Evolutionary conservation across 2,888 invertebrate genomes (phyloP).

Genomic region (Salticus scenicus): DNA sequence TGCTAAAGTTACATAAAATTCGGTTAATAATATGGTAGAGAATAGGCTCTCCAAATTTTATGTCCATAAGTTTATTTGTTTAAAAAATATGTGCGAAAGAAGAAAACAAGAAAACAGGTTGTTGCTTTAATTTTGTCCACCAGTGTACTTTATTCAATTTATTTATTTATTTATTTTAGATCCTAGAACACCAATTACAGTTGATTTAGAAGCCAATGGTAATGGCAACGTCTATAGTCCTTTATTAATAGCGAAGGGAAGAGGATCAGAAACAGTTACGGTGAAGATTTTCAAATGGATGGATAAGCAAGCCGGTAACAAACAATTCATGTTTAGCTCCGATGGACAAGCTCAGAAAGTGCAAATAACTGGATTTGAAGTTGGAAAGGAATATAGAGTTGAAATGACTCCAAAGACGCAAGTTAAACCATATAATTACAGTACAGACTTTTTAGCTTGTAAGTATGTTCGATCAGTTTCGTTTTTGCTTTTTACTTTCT

Average conservation of each 20-base stretch:
- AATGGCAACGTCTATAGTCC: constrained; percentile 20
- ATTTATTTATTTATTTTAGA: constrained; percentile 25
- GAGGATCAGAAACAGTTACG: constrained; percentile 28
- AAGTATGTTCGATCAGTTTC: too few species aligned
- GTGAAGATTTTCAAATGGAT: background rate
- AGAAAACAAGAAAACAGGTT: too few species aligned
- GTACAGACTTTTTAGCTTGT: constrained; percentile 42
- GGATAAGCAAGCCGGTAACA: background rate
- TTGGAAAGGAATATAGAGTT: constrained; percentile 29
- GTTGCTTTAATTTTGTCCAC: too few species aligned
- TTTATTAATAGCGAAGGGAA: constrained; percentile 20
- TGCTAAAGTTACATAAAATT: too few species aligned
- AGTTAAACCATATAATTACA: constrained; percentile 25
- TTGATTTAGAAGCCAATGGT: constrained; percentile 23
- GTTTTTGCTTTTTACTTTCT: too few species aligned
- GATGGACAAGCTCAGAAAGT: background rate
- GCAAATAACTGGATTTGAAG: constrained; percentile 30
- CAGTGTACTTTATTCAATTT: too few species aligned
- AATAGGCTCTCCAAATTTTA: too few species aligned
- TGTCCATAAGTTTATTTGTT: too few species aligned
- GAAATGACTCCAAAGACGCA: constrained; percentile 25
- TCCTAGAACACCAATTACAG: constrained; percentile 18
- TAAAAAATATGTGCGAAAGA: too few species aligned
- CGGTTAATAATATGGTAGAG: too few species aligned
- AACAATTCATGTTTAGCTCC: background rate